These are phyloP conservation scores for Tipula helvola DNA, from an alignment of 2,888 invertebrate genomes.

Conservation along the genomic window DNA sequence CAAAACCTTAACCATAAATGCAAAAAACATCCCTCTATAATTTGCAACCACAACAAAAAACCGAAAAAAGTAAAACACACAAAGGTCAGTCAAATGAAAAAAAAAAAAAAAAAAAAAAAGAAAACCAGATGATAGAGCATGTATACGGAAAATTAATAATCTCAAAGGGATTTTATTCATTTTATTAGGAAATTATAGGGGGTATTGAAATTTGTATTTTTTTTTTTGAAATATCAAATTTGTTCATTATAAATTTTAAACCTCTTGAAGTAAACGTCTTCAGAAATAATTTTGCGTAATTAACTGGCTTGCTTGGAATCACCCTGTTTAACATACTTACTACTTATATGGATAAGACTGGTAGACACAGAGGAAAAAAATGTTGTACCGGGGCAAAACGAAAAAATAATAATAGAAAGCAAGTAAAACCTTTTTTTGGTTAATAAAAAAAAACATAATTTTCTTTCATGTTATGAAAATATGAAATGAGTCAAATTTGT, in stretches of 20 bases:
- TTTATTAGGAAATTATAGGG: background rate
- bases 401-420: background rate
- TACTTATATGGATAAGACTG: background rate
- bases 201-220: no score
- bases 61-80: background rate
- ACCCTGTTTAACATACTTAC: background rate
- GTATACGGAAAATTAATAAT: background rate
- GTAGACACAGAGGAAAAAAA: background rate
- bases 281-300: no score
- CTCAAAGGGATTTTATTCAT: background rate
- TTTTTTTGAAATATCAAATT: no score
- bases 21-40: background rate
- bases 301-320: no score
- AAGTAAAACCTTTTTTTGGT: background rate
- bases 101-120: background rate
- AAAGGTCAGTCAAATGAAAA: background rate
- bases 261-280: no score
- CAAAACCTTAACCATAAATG: background rate
- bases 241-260: no score
- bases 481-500: background rate
- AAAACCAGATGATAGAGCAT: no score
- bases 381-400: background rate
- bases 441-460: background rate
- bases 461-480: background rate
- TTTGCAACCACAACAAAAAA: background rate